Evolutionary conservation across 2,888 invertebrate genomes (phyloP), one percentile per base, ranked within the genome.

Genomic region (Drosophila melanosoma): DNA sequence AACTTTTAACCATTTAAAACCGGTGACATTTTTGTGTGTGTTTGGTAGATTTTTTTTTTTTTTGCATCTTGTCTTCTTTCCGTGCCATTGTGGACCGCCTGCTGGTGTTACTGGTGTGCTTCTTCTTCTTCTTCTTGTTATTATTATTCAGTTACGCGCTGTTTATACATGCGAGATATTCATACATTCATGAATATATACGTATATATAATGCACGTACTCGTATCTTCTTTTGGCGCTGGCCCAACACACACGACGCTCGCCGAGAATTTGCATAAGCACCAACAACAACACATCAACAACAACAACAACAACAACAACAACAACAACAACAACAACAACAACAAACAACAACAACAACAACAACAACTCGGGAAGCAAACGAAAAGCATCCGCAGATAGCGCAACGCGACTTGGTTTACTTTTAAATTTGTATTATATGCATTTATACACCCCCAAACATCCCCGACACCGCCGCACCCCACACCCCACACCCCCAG

Each of bases 371-470:
- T 71, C 61, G 42, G 38, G 57, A 57, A 65, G 42, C 57, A 54
- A 69, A 75, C 61, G 68, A 74, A 57, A 62, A 66, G 84, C 82
- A 89, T 82, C 77, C 88, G 69, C 72, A 86, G 89, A 86, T 85
- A 85, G 88, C 88, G 78, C 67, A 66, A 72, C 74, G 75, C 74
- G 76, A 73, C 87, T 90, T 79, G 89, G 89, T 74, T 90, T 81
- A 83, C 87, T 89, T 90, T 86, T 90, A 88, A 88, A 88, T 88
- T 90, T 88, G 74, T 83, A 88, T 83, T 81, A 74, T 81, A 74
- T 88, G 81, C 76, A 81, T 86, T 73, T 80, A 61, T 57, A 48
- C 63, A 66, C 62, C 38, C 29, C 29, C 29, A 4, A 29, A 29
- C 29, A 29, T 5, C 5, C 29, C 57, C 38, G 29, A 32, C 69